Conservation (phyloP, 2,113 vertebrate species). For the Equus przewalskii region DNA sequence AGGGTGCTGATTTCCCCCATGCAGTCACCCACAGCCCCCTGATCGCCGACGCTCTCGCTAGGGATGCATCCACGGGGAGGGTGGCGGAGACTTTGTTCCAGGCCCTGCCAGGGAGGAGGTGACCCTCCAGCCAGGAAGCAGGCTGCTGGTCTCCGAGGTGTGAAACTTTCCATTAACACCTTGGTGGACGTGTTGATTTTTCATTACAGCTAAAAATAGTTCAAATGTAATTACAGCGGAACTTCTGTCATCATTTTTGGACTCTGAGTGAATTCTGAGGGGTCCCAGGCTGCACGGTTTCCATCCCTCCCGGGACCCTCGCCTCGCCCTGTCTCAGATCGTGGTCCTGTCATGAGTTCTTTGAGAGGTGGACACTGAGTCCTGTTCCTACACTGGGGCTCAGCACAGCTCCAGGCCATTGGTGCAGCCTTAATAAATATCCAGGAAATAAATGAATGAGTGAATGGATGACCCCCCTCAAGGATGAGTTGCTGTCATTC, state of each 20-base stretch:
- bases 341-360: background rate
- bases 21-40: too few species aligned
- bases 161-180: constrained; percentile 17
- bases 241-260: background rate
- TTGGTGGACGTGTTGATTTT: background rate
- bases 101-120: background rate
- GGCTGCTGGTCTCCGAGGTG: background rate
- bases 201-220: background rate
- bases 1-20: rapidly evolving
- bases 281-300: background rate
- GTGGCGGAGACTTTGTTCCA: background rate
- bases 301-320: background rate
- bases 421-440: too few species aligned
- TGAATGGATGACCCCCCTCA: rapidly evolving
- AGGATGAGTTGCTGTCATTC: background rate
- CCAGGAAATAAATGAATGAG: background rate
- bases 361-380: background rate
- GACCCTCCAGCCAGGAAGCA: background rate
- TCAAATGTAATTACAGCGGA: background rate
- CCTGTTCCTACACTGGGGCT: background rate
- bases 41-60: rapidly evolving
- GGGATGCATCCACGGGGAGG: background rate
- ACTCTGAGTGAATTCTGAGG: background rate
- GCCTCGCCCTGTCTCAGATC: background rate
- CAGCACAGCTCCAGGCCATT: background rate